Evolutionary conservation across 2,797 vertebrate genomes (phyloP).

Genomic region (Lutjanus argentimaculatus): DNA sequence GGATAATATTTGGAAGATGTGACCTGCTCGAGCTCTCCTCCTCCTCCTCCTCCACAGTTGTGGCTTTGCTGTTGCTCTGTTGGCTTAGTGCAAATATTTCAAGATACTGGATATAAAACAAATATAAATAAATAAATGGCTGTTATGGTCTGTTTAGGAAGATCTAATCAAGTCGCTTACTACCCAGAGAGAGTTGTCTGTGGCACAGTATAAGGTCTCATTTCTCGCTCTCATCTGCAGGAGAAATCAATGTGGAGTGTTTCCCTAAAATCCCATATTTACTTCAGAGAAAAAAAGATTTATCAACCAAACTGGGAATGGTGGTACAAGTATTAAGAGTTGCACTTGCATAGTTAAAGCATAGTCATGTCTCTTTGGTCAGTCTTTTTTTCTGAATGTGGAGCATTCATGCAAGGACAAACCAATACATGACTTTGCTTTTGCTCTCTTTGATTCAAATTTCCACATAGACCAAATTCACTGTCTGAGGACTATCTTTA

Average conservation of each 20-base stretch:
- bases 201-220: neutral
- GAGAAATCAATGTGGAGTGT: neutral
- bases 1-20: slow-evolving; percentile 14
- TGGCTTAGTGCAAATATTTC: neutral
- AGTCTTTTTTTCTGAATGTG: neutral
- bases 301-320: neutral
- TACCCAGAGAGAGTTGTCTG: neutral
- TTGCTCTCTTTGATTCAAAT: neutral
- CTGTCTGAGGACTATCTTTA: too few relatives aligned
- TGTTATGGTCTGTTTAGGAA: neutral
- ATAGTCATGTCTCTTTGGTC: neutral
- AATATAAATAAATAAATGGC: neutral
- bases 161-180: neutral
- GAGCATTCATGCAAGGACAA: neutral
- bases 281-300: slow-evolving; percentile 1
- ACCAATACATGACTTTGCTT: neutral
- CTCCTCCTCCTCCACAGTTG: neutral
- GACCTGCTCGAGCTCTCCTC: slow-evolving; percentile 2
- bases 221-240: neutral
- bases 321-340: neutral
- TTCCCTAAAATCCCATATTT: slow-evolving; percentile 4
- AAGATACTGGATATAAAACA: neutral
- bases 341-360: neutral
- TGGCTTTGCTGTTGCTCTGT: slow-evolving; percentile 1
- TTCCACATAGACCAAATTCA: neutral